Base-by-base conservation (phyloP, 2,888 invertebrate species). In the Chaetogeoica ovagalla region DNA sequence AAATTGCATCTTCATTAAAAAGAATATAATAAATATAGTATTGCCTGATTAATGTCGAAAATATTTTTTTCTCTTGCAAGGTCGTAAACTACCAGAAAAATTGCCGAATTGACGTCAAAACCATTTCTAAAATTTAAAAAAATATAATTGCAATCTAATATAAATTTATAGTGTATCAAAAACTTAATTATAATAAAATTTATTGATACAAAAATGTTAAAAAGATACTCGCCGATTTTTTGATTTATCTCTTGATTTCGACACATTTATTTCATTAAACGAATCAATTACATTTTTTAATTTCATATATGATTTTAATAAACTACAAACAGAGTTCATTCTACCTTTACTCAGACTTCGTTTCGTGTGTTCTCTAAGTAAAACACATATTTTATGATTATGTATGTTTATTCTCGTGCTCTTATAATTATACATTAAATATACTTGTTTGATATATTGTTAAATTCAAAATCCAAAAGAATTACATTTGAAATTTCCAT, bases 101-200 rank as follows among this genome's bases (percentile, higher is more conserved):
- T 63, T 39, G 17, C 2, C 74, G 37, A 55, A 65, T 65, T 30
- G 13, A 65, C n/a, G 2, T 74, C 55, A 6, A 37, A 57, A 55
- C 39, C 17, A 65, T 19, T 74, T 65, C 74, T 74, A 9, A 6
- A 74, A 74, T 65, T 30, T 3, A 74, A 39, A 65, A 37, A 8
- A 4, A 15, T 19, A 57, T 55, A 11, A 37, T n/a, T 37, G 19
- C 11, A 15, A 15, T 70, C 11, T 57, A 57, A 6, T 70, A 15
- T 68, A 48, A 2, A 52, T 48, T 68, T 17, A 8, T 68, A 21
- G 6, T 43, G 9, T 66, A 21, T 43, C 7, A 39, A 21, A 43
- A 65, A 43, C 43, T 43, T 7, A 43, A 6, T 43, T 43, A 9
- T 43, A 43, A 43, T 57, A 57, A 57, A 57, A 19, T 57, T 57